Evolutionary conservation across 2,888 invertebrate genomes (phyloP).

Genomic region (Piscicola geometra): DNA sequence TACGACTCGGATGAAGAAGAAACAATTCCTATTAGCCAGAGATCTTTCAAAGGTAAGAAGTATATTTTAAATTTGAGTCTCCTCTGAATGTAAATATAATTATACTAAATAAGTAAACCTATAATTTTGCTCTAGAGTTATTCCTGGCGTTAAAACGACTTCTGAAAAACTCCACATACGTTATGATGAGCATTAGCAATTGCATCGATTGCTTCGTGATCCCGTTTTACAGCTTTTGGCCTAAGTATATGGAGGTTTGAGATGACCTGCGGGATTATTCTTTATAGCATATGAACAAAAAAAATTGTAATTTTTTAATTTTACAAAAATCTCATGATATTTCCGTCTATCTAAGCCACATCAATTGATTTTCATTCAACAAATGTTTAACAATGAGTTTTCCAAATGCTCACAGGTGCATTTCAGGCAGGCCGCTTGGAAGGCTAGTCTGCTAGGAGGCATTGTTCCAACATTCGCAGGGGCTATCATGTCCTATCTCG

Average conservation of each 20-base stretch:
- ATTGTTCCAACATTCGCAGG: slow-evolving; percentile 31
- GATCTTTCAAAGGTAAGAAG: not conserved
- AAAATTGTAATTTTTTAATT: too few relatives aligned
- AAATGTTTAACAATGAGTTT: too few relatives aligned
- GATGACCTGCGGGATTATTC: too few relatives aligned
- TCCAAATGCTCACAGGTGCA: slow-evolving; percentile 29
- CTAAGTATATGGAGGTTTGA: slow-evolving; percentile 39
- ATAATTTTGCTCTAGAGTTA: slow-evolving; percentile 34
- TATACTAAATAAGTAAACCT: not conserved
- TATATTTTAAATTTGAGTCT: too few relatives aligned
- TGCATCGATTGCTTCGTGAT: slow-evolving; percentile 38
- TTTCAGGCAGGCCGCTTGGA: slow-evolving; percentile 31
- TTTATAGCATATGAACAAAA: too few relatives aligned
- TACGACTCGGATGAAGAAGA: not conserved
- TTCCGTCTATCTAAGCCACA: too few relatives aligned
- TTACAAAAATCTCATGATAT: too few relatives aligned
- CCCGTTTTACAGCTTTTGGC: slow-evolving; percentile 41
- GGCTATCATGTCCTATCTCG: slow-evolving; percentile 25
- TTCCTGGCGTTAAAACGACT: slow-evolving; percentile 34
- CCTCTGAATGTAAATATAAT: too few relatives aligned
- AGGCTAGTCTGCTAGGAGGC: slow-evolving; percentile 33
- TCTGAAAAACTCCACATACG: slow-evolving; percentile 38
- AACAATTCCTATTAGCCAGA: not conserved
- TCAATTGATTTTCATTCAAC: too few relatives aligned
- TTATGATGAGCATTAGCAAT: slow-evolving; percentile 30